Evolutionary conservation across 2,797 vertebrate genomes (phyloP).

Genomic region (Prunella strophiata): DNA sequence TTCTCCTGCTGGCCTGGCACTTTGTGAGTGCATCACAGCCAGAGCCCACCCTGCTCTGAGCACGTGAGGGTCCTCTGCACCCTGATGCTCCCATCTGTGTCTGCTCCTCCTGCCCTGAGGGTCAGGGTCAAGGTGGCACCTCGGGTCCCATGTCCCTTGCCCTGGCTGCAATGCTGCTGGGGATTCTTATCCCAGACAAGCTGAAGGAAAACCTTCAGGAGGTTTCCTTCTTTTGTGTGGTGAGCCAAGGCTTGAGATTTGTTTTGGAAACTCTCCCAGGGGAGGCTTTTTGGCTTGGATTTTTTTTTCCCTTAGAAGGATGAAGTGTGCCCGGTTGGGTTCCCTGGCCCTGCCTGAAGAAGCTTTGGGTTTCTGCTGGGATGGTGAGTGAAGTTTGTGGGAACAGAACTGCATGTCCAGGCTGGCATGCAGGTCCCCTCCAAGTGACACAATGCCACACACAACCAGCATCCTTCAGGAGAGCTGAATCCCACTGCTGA

Average conservation of each 20-base stretch:
- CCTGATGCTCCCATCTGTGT: not conserved
- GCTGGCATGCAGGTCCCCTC: not conserved
- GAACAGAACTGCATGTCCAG: not conserved
- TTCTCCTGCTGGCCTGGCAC: not conserved
- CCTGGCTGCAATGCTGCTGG: not conserved
- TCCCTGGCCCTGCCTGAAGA: not conserved
- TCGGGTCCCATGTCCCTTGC: fast-evolving
- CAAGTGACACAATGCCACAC: not conserved
- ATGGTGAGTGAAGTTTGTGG: not conserved
- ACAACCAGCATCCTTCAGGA: not conserved
- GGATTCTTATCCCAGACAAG: not conserved
- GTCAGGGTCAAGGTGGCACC: not conserved
- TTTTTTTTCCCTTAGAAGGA: not conserved
- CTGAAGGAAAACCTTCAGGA: not conserved
- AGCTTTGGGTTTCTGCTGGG: not conserved
- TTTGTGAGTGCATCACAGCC: not conserved
- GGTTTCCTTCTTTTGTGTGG: not conserved
- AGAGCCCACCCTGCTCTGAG: fast-evolving
- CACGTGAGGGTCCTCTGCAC: not conserved
- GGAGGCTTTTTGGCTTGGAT: not conserved
- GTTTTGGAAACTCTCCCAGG: conserved; percentile 42
- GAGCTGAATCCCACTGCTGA: not conserved
- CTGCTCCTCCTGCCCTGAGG: not conserved
- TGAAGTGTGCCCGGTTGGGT: not conserved
- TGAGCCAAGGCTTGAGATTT: not conserved